These are phyloP conservation scores for Schlechtendalia chinensis DNA, from an alignment of 1,140 invertebrate genomes.

Conservation along the genomic window DNA sequence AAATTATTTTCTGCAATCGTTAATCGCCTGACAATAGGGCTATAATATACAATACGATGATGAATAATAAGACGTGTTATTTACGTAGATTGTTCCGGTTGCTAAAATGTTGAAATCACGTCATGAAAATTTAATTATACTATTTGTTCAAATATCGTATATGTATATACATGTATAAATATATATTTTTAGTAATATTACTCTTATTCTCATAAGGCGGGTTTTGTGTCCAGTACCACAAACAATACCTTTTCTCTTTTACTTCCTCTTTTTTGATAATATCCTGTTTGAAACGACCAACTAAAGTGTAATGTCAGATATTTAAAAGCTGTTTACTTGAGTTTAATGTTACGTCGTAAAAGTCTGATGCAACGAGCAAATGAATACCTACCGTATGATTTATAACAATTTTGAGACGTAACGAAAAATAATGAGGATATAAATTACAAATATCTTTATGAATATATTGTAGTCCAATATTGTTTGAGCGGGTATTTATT, in stretches of 20 bases:
- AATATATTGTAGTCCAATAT: no score
- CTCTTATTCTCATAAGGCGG: background rate
- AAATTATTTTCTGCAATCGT: conserved; percentile 17
- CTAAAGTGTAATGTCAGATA: background rate
- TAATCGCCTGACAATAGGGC: conserved; percentile 15
- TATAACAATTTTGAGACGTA: no score
- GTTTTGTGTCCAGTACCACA: background rate
- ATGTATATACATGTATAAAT: no score
- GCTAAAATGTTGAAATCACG: conserved; percentile 1
- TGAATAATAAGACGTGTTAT: conserved; percentile 11
- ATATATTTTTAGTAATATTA: background rate
- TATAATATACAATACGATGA: no score
- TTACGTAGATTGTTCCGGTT: conserved; percentile 24
- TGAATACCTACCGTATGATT: no score
- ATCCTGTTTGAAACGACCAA: background rate
- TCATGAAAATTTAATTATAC: conserved; percentile 11
- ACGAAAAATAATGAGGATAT: no score
- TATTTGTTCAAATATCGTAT: no score
- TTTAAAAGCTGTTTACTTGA: background rate
- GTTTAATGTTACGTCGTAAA: background rate
- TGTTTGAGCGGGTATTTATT: no score
- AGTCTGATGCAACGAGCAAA: background rate
- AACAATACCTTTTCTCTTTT: conserved; percentile 29
- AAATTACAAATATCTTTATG: no score
- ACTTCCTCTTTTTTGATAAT: conserved; percentile 1